phyloP scores from a whole-genome alignment of 2,797 vertebrate species.

The Acanthiza pusilla region DNA sequence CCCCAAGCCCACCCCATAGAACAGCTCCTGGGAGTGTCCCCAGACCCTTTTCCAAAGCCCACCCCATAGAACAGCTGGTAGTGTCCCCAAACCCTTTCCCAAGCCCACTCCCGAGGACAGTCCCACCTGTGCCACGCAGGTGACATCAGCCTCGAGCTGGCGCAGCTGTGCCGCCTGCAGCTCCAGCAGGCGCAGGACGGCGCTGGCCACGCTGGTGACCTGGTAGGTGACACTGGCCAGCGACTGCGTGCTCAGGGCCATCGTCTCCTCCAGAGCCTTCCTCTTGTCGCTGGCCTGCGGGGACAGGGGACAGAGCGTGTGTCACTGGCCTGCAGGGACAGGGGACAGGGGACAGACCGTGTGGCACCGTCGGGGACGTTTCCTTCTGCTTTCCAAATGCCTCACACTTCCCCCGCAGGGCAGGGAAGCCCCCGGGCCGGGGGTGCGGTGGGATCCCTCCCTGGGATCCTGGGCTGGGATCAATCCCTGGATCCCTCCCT shows the following conservation, averaged over 20 bases:
- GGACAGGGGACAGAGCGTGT: too few relatives aligned
- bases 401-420: background rate
- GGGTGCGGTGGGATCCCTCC: too few relatives aligned
- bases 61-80: background rate
- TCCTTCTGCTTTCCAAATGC: background rate
- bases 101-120: fast-evolving
- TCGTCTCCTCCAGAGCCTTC: constrained; percentile 86
- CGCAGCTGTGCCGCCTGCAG: constrained; percentile 77
- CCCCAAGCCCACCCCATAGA: too few relatives aligned
- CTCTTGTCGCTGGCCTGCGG: constrained; percentile 80
- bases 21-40: too few relatives aligned
- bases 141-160: constrained; percentile 80
- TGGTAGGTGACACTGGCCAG: constrained; percentile 91
- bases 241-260: constrained; percentile 85
- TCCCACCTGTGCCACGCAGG: constrained; percentile 81
- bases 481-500: too few relatives aligned
- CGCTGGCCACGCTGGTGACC: constrained; percentile 82
- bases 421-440: too few relatives aligned
- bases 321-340: too few relatives aligned
- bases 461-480: too few relatives aligned
- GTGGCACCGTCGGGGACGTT: fast-evolving
- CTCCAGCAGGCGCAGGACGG: constrained; percentile 82
- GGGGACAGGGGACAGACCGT: too few relatives aligned
- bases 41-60: too few relatives aligned
- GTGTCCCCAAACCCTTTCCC: too few relatives aligned